phyloP scores from a whole-genome alignment of 92 coral and sea anemone species.

The Anthopleura xanthogrammica region DNA sequence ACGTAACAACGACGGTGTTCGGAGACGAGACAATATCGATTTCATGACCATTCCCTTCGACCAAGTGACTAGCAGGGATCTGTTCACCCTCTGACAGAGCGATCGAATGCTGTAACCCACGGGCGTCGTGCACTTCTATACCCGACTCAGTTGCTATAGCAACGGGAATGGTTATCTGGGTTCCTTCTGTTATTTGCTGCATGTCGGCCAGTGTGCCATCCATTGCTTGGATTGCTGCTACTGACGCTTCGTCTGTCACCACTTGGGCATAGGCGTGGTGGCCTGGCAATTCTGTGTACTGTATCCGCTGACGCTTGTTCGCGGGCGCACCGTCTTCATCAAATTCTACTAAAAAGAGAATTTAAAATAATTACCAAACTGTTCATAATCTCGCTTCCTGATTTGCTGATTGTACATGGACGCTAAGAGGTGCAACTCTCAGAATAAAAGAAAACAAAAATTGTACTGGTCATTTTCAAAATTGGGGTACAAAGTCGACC shows the following conservation, averaged over 20 bases:
- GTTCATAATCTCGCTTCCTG: no score
- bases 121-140: constrained; percentile 76
- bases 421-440: no score
- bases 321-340: constrained; percentile 82
- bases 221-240: constrained; percentile 96
- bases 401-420: no score
- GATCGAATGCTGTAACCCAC: constrained; percentile 69
- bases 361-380: no score
- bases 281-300: constrained; percentile 76
- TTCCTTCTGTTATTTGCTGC: constrained; percentile 88
- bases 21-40: constrained; percentile 68
- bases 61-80: constrained; percentile 39
- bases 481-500: no score
- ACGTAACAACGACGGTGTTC: constrained; percentile 86
- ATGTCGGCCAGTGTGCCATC: constrained; percentile 90
- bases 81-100: constrained; percentile 58
- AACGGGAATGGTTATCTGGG: constrained; percentile 97
- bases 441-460: no score
- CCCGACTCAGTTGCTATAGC: constrained; percentile 97
- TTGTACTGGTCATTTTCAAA: no score
- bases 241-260: constrained; percentile 96
- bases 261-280: constrained; percentile 90
- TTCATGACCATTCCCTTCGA: constrained; percentile 64
- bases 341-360: constrained; percentile 36
- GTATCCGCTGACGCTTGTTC: constrained; percentile 89